Base-by-base conservation (phyloP, 2,888 invertebrate species). In the Oligia fasciuncula region DNA sequence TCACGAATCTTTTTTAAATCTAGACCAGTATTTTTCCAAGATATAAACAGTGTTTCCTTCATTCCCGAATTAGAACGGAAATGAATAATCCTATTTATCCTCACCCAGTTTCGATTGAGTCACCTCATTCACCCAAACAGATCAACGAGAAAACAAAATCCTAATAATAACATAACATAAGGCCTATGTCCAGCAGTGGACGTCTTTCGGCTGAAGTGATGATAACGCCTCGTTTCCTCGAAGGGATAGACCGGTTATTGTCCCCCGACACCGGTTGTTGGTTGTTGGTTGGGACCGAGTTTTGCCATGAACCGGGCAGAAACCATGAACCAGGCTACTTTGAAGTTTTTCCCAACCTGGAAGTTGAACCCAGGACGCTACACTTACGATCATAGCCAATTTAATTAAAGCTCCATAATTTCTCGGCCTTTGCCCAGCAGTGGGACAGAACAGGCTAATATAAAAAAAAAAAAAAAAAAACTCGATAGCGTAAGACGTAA, bases 81-180 rank as follows among this genome's bases (percentile, higher is more conserved):
- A 77, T 75, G 65, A 82, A 86, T 75, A 78, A 66, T 82, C 62
- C 35, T 70, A 66, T 67, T 78, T 78, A 83, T 83, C 74, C 70
- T 83, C 75, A 73, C 70, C 69, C n/a, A 76, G 65, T 63, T 82
- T 65, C 46, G 17, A 76, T 70, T 78, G 84, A 78, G 76, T 78
- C 84, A 85, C 73, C 62, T 73, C 62, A 72, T 80, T 77, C 51
- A 73, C n/a, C 13, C 63, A 73, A 73, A 63, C 77, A 77, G 46
- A 73, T 60, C 29, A 40, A 11, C 8, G 29, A n/a, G 57, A 40
- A 69, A 76, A 79, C 2, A 23, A 4, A 54, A 60, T 43, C 51
- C 60, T 82, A 62, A 60, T 69, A 66, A 66, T 66, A 65, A 54
- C 40, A 43, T 57, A 13, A 46, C 9, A 35, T 35, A 29, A 29